phyloP scores from a whole-genome alignment of 2,888 invertebrate genomes.

The Gymnoscelis rufifasciata region DNA sequence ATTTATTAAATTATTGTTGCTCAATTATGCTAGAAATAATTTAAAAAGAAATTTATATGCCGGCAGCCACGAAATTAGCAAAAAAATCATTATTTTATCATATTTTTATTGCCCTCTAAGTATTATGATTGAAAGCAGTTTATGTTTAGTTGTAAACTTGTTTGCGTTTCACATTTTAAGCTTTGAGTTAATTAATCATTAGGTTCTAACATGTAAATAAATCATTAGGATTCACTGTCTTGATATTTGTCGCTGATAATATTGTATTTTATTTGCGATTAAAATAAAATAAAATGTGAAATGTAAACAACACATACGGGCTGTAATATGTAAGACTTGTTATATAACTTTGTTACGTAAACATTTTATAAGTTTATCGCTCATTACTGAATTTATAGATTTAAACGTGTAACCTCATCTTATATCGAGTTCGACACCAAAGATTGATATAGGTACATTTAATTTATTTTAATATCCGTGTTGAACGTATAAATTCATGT shows the following conservation, averaged over 20 bases:
- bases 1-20: constrained; percentile 11
- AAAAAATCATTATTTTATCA: constrained; percentile 11
- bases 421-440: constrained; percentile 58
- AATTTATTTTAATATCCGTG: constrained; percentile 43
- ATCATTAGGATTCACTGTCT: too few species aligned
- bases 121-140: constrained; percentile 24
- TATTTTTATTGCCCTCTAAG: constrained; percentile 22
- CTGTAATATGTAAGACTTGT: constrained; percentile 65
- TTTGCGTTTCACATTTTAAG: constrained; percentile 22
- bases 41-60: too few species aligned
- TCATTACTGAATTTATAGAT: constrained; percentile 31
- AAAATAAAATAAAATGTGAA: constrained; percentile 25
- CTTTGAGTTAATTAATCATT: not conserved
- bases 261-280: too few species aligned
- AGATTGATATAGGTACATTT: constrained; percentile 60
- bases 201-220: not conserved
- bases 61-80: constrained; percentile 21
- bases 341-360: constrained; percentile 37
- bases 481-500: constrained; percentile 47
- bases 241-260: too few species aligned
- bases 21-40: constrained; percentile 12
- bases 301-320: constrained; percentile 43
- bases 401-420: constrained; percentile 33
- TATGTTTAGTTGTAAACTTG: constrained; percentile 22
- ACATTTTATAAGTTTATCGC: constrained; percentile 27